Conservation (phyloP, 2,113 vertebrate species). For the Hemicordylus capensis region DNA sequence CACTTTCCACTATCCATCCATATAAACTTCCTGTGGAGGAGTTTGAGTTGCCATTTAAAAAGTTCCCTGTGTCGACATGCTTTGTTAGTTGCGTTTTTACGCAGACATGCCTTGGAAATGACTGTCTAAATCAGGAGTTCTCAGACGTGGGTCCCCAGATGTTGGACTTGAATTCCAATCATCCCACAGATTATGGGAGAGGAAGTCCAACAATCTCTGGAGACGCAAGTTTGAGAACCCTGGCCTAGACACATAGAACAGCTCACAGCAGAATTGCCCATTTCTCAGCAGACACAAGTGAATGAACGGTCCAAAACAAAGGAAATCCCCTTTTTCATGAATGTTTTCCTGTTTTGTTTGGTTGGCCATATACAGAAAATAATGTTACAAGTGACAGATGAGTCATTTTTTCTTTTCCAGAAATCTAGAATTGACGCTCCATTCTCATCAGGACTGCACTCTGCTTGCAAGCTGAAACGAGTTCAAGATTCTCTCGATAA, state of each 20-base stretch:
- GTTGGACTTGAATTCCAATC: too few relatives aligned
- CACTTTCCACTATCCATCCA: neutral
- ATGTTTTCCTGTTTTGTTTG: neutral
- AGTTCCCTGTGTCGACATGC: too few relatives aligned
- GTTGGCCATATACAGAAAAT: neutral
- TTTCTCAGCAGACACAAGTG: neutral
- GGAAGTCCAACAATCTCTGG: too few relatives aligned
- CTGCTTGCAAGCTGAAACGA: neutral
- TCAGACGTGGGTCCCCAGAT: too few relatives aligned
- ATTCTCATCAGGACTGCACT: neutral
- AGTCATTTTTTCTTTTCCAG: neutral
- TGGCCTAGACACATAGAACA: too few relatives aligned
- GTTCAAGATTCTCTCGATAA: neutral
- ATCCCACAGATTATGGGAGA: too few relatives aligned
- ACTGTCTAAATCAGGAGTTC: too few relatives aligned
- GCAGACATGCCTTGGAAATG: too few relatives aligned
- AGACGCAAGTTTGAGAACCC: too few relatives aligned
- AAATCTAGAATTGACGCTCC: neutral
- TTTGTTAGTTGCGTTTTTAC: too few relatives aligned
- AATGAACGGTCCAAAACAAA: neutral
- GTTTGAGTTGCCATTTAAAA: neutral
- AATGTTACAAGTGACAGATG: neutral
- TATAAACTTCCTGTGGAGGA: neutral
- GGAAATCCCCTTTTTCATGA: neutral
- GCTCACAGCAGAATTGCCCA: too few relatives aligned